Evolutionary conservation across 2,113 vertebrate genomes (phyloP).

Genomic region (Todiramphus chloris): DNA sequence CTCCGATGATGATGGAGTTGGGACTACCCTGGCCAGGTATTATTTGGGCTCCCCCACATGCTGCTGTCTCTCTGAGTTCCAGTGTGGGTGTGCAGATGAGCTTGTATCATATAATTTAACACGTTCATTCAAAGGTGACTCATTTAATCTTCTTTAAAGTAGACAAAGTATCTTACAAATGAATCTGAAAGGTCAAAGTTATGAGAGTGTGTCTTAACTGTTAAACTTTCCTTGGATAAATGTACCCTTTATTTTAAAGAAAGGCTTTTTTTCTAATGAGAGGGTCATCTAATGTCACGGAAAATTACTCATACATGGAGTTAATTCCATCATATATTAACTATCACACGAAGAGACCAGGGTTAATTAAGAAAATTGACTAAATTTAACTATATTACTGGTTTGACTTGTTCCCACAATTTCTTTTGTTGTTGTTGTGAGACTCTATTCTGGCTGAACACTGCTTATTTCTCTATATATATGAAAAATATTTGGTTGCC

Average conservation of each 20-base stretch:
- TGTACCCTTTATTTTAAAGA: neutral
- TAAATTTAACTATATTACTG: neutral
- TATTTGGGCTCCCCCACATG: neutral
- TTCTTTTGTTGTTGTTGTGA: neutral
- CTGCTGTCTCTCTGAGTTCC: neutral
- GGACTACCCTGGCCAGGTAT: neutral
- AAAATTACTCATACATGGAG: neutral
- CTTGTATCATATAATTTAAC: neutral
- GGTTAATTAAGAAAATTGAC: neutral
- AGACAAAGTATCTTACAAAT: neutral
- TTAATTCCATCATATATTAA: neutral
- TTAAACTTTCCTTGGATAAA: neutral
- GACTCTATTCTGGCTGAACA: neutral
- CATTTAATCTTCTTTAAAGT: neutral
- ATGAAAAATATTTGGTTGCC: neutral
- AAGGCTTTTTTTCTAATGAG: neutral
- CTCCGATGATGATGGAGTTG: rapidly evolving
- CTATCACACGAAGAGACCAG: neutral
- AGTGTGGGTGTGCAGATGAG: neutral
- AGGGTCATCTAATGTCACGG: neutral
- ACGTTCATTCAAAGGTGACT: neutral
- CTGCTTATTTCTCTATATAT: neutral
- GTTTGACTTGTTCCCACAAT: neutral
- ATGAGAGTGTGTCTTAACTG: neutral
- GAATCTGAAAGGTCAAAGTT: neutral